Evolutionary conservation across 2,113 vertebrate species (phyloP), one percentile per base, ranked within the genome.

Genomic region (Paraplagusia blochii): DNA sequence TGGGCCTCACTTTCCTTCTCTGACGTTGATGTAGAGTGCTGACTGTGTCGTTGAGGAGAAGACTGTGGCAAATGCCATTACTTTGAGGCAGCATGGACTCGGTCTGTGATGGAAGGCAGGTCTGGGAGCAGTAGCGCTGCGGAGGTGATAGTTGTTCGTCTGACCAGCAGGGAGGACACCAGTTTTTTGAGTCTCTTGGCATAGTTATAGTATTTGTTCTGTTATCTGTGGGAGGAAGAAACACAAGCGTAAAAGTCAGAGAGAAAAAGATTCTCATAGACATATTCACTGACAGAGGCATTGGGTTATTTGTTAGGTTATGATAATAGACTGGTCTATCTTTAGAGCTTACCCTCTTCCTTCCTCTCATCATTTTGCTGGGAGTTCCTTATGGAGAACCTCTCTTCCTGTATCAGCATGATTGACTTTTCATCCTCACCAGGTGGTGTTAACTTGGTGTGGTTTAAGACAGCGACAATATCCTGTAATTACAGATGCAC

Each of bases 371-470:
- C 92, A 0, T 64, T 83, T 69, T 88, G 88, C 77, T 77, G 77
- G 63, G 65, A 78, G 58, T 86, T 81, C 71, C 90, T 88, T 48
- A 92, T 86, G 66, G 91, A 90, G 82, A 88, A 76, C 80, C 88
- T 90, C 62, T 87, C 88, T 19, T 96, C 94, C 65, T 92, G 89
- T 64, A 63, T 81, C 63, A 91, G 86, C 64, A 87, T 80, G 64
- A 92, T 89, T 16, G 89, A 90, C 79, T 81, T 81, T 8, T 95
- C 94, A 69, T 95, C 92, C 69, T 92, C 93, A 62, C 92, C 91
- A 0, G 90, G 87, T n/a, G 91, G 80, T n/a, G 91, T 86, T 66
- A 90, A 73, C 51, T 45, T 74, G 83, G 92, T 89, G 88, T 80
- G 79, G 75, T 87, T 94, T 80, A 94, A 85, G 79, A 91, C 91